phyloP scores from a whole-genome alignment of 2,888 invertebrate genomes.

The Acronicta psi region DNA sequence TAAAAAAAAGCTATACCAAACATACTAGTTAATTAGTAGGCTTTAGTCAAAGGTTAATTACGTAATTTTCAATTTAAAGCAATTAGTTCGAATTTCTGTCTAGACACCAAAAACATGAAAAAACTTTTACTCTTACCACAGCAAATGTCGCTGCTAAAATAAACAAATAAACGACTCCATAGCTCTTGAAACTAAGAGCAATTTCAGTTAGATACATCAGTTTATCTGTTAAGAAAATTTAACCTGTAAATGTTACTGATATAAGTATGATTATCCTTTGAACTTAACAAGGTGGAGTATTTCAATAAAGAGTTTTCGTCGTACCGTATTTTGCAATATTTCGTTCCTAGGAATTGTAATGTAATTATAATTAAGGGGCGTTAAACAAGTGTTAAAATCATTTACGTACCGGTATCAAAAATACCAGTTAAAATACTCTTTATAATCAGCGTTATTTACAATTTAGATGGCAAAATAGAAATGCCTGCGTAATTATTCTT shows the following conservation, averaged over 20 bases:
- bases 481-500: too few relatives aligned
- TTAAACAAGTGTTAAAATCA: slow-evolving; percentile 14
- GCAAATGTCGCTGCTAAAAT: slow-evolving; percentile 10
- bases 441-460: too few relatives aligned
- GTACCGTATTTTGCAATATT: slow-evolving; percentile 20
- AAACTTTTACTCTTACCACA: neutral
- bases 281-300: neutral
- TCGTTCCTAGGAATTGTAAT: slow-evolving; percentile 15
- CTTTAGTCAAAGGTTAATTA: too few relatives aligned
- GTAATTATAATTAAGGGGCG: slow-evolving; percentile 23
- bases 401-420: too few relatives aligned
- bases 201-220: slow-evolving; percentile 30
- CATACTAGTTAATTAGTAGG: too few relatives aligned
- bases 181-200: slow-evolving; percentile 35
- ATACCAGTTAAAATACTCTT: too few relatives aligned
- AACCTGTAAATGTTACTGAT: too few relatives aligned
- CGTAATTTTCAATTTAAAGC: too few relatives aligned
- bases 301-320: slow-evolving; percentile 14
- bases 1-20: too few relatives aligned
- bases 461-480: too few relatives aligned
- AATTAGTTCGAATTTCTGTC: neutral
- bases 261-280: slow-evolving; percentile 12
- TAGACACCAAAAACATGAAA: neutral
- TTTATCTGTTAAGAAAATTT: slow-evolving; percentile 30
- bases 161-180: slow-evolving; percentile 14